phyloP scores from a whole-genome alignment of 2,888 invertebrate species.

The Rhimphoctona megacephalus region DNA sequence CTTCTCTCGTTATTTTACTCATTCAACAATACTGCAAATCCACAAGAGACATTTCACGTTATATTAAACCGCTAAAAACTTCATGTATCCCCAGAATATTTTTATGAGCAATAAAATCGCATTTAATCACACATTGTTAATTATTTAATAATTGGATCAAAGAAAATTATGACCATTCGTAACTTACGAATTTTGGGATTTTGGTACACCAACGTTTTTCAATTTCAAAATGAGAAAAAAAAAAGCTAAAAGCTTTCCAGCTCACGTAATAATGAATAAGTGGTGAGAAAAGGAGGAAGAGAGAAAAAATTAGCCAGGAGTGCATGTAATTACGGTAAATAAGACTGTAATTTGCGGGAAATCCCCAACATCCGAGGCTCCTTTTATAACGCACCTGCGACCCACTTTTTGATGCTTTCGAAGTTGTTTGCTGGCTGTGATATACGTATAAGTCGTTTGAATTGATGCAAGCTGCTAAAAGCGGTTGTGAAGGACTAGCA shows the following conservation, averaged over 20 bases:
- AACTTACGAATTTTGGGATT: background rate
- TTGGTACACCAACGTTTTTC: background rate
- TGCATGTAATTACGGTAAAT: slow-evolving; percentile 63
- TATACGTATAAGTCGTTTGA: slow-evolving; percentile 6
- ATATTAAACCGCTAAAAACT: background rate
- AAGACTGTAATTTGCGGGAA: slow-evolving; percentile 60
- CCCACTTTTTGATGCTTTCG: slow-evolving; percentile 44
- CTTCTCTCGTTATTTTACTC: slow-evolving; percentile 7
- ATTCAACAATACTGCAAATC: too few species aligned
- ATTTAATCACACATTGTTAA: background rate
- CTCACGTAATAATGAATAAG: slow-evolving; percentile 41
- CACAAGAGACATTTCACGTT: background rate
- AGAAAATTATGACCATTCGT: background rate
- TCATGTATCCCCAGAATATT: background rate
- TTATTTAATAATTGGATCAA: background rate
- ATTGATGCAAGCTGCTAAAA: background rate
- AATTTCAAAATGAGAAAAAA: background rate
- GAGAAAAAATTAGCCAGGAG: background rate
- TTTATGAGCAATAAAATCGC: background rate
- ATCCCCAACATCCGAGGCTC: slow-evolving; percentile 36
- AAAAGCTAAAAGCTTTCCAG: background rate
- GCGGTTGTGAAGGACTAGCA: slow-evolving; percentile 2
- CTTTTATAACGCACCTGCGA: slow-evolving; percentile 57
- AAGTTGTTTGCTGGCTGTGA: slow-evolving; percentile 40
- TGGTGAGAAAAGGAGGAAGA: background rate